Evolutionary conservation across 2,797 vertebrate species (phyloP), one percentile per base, ranked within the genome.

Genomic region (Prunella strophiata): DNA sequence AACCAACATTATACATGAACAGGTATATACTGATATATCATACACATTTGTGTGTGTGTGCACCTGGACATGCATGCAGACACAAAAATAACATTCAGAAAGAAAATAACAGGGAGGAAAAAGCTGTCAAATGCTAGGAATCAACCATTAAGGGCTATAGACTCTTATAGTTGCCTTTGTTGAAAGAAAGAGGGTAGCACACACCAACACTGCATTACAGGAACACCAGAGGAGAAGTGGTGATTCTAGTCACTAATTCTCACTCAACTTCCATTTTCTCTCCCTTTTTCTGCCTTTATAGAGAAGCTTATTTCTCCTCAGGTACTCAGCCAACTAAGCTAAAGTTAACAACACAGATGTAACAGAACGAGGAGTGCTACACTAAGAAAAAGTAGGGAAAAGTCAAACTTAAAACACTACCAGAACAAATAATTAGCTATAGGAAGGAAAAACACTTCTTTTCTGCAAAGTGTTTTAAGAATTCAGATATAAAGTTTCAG

Each of bases 401-500:
- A 72, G 23, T 51, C 50, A 68, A 72, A 61, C 27, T 73, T 45
- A 68, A 86, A 75, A 22, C 45, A 63, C 25, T 13, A 89, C 74
- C 67, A 71, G 67, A 82, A 91, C 8, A 80, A 90, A 62, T 82
- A 52, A 66, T 18, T 48, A 88, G 36, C 6, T 40, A 29, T 3
- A 59, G 3, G 16, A 10, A 45, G 13, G 18, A 55, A 87, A 85
- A 81, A 54, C 18, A 72, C 8, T 30, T 62, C 10, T 55, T 77
- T 74, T 83, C 34, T 68, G 21, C 15, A 29, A 90, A 70, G 20
- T 4, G 0, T 62, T 80, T 48, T 82, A 93, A 92, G 20, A 96
- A 91, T 87, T 93, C 73, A 88, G 67, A 92, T 78, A 89, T 2
- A 86, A 92, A 89, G 20, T 93, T 94, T 72, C 88, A 93, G 26